Percentiles rank a stretch among this genome's conserved stretches.
Conservation (phyloP, 1,140 invertebrate genomes). For the Cyclargus thomasi region DNA sequence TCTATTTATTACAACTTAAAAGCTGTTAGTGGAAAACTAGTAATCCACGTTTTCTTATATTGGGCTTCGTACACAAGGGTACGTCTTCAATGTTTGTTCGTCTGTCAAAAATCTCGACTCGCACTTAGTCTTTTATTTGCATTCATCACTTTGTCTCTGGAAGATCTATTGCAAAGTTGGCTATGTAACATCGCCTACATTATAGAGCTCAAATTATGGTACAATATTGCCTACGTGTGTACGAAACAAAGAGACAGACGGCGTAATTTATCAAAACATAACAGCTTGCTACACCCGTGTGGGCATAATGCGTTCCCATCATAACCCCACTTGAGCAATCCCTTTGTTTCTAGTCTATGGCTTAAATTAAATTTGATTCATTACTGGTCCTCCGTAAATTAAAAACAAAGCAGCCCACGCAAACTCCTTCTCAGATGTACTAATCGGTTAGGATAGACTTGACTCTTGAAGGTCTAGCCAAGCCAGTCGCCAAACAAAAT, state of each 20-base stretch:
- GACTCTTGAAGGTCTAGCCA: too few species aligned
- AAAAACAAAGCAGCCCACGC: neutral
- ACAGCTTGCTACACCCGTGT: conserved; percentile 14
- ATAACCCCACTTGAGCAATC: conserved; percentile 6
- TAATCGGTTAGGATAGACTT: too few species aligned
- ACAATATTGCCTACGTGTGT: neutral
- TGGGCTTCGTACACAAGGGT: too few species aligned
- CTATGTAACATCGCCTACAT: neutral
- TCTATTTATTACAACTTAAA: too few species aligned
- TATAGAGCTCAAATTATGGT: neutral
- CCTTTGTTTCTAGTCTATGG: conserved; percentile 6
- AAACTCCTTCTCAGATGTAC: too few species aligned
- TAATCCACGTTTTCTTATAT: too few species aligned
- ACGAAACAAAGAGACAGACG: conserved; percentile 11
- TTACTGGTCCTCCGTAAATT: neutral
- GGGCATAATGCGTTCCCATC: conserved; percentile 13
- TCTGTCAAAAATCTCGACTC: too few species aligned
- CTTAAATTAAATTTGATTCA: neutral
- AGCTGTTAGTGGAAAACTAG: too few species aligned
- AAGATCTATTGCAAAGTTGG: neutral
- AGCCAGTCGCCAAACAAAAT: too few species aligned
- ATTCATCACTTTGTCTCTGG: too few species aligned
- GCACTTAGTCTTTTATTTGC: too few species aligned
- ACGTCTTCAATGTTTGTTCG: too few species aligned
- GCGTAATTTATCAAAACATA: conserved; percentile 17